These are phyloP conservation scores for Phortica magna DNA, from an alignment of 2,888 invertebrate genomes.

Conservation along the genomic window DNA sequence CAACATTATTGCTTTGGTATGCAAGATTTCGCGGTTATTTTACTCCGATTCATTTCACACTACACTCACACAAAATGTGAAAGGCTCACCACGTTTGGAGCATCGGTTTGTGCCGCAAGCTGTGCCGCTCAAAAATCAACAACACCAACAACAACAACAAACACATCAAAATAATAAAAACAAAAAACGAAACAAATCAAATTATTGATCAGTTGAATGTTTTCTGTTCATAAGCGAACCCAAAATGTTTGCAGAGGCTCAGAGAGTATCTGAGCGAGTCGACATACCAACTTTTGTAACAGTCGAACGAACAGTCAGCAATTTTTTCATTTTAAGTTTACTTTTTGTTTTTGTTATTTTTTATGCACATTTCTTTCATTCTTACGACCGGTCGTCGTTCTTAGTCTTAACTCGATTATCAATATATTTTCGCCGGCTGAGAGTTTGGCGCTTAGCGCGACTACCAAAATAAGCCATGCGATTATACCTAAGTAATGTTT, in stretches of 20 bases:
- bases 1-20: slow-evolving; percentile 51
- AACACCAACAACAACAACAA: not conserved
- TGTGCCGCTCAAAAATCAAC: too few species aligned
- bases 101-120: slow-evolving; percentile 6
- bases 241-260: too few species aligned
- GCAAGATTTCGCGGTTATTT: slow-evolving; percentile 48
- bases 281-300: not conserved
- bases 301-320: not conserved
- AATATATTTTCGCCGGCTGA: too few species aligned
- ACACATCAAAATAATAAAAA: too few species aligned
- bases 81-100: not conserved
- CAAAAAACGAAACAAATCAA: not conserved
- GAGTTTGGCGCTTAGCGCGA: too few species aligned
- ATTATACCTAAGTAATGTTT: too few species aligned
- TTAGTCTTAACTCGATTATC: too few species aligned
- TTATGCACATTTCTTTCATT: not conserved
- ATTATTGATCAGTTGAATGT: not conserved
- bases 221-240: too few species aligned
- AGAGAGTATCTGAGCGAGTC: too few species aligned
- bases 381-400: too few species aligned
- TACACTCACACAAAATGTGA: not conserved
- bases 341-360: slow-evolving; percentile 19
- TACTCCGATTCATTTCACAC: not conserved
- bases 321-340: not conserved
- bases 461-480: too few species aligned